phyloP scores from a whole-genome alignment of 2,888 invertebrate genomes.

The Athrips mouffetella region DNA sequence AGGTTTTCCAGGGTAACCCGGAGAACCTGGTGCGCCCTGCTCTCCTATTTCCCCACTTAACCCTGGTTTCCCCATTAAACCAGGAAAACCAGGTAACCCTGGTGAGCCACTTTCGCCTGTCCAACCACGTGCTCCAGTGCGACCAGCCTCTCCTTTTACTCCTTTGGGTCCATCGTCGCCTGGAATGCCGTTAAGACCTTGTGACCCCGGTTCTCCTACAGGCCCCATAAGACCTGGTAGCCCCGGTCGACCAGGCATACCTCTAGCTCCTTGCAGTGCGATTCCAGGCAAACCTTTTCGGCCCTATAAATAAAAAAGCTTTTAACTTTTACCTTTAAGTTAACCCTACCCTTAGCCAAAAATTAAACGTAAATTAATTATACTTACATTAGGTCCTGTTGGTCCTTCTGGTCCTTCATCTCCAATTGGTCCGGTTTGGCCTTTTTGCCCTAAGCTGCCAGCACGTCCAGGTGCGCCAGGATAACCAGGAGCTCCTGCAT shows the following conservation, averaged over 20 bases:
- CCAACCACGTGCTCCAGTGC: slow-evolving; percentile 51
- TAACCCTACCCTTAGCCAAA: too few species aligned
- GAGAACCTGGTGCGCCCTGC: slow-evolving; percentile 86
- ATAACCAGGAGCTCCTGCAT: slow-evolving; percentile 77
- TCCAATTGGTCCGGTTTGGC: slow-evolving; percentile 69
- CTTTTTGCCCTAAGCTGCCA: slow-evolving; percentile 67
- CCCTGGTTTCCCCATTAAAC: slow-evolving; percentile 59
- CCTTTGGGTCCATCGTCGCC: slow-evolving; percentile 72
- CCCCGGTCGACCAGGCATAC: slow-evolving; percentile 85
- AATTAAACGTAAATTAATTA: background rate
- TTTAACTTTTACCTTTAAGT: too few species aligned
- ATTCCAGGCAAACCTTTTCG: slow-evolving; percentile 61
- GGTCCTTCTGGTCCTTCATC: slow-evolving; percentile 77
- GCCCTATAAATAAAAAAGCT: slow-evolving; percentile 43
- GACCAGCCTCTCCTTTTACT: slow-evolving; percentile 76
- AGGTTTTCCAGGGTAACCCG: slow-evolving; percentile 49
- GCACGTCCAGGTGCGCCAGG: slow-evolving; percentile 74
- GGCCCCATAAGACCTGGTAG: slow-evolving; percentile 81
- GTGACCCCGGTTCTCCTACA: slow-evolving; percentile 76
- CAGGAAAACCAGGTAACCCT: slow-evolving; percentile 68
- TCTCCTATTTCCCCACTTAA: slow-evolving; percentile 78
- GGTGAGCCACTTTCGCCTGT: slow-evolving; percentile 53
- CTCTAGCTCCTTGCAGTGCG: slow-evolving; percentile 80
- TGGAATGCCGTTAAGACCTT: slow-evolving; percentile 57
- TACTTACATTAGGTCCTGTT: slow-evolving; percentile 75